A percentile compares a stretch with the other conserved stretches of the same genome.
phyloP scores from a whole-genome alignment of 2,888 invertebrate genomes.

The Siphonodentalium dalli region DNA sequence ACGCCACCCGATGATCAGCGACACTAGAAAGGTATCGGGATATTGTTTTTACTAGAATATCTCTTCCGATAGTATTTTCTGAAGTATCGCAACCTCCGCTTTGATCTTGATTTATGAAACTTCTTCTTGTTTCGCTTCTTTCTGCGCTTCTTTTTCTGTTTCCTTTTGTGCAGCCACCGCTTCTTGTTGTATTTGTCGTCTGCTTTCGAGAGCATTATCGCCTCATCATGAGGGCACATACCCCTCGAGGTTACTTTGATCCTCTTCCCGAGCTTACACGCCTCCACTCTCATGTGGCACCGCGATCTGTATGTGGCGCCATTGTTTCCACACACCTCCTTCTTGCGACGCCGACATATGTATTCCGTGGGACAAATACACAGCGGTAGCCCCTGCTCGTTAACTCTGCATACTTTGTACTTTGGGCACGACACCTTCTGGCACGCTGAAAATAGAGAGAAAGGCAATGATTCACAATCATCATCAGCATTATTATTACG shows the following conservation, averaged over 20 bases:
- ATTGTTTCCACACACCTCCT: conserved; percentile 53
- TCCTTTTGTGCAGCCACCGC: background rate
- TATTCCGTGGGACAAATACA: conserved; percentile 56
- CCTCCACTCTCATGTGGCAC: conserved; percentile 45
- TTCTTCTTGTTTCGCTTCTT: conserved; percentile 2
- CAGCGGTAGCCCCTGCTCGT: conserved; percentile 59
- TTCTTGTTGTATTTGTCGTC: background rate
- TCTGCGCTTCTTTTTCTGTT: background rate
- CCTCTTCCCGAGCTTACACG: conserved; percentile 35
- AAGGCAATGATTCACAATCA: conserved; percentile 14
- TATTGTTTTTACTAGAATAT: too few species aligned
- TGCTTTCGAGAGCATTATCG: background rate
- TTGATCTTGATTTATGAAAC: too few species aligned
- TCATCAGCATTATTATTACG: too few species aligned
- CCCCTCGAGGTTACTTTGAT: conserved; percentile 37
- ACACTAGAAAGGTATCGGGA: too few species aligned
- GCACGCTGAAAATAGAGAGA: conserved; percentile 43
- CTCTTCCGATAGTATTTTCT: too few species aligned
- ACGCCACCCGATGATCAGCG: too few species aligned
- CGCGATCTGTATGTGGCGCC: conserved; percentile 48
- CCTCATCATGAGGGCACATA: conserved; percentile 18
- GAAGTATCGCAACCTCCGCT: too few species aligned
- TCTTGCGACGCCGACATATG: conserved; percentile 40
- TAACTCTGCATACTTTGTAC: conserved; percentile 57
- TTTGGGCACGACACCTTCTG: conserved; percentile 52